Evolutionary conservation across 1,140 invertebrate species (phyloP).

Genomic region (Marisa cornuarietis): DNA sequence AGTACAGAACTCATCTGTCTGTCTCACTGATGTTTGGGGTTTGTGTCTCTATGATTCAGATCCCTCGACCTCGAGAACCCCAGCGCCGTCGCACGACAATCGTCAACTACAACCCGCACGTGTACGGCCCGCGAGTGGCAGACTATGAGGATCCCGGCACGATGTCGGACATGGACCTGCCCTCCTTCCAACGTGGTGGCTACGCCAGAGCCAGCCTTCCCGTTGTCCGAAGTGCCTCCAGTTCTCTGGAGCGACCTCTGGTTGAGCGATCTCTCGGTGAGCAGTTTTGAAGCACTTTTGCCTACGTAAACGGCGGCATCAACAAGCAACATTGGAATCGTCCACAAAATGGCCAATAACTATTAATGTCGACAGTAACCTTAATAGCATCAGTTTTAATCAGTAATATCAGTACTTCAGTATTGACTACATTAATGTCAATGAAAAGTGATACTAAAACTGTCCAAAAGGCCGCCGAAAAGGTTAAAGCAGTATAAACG

Average conservation of each 20-base stretch:
- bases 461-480: no score
- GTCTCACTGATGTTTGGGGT: neutral
- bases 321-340: no score
- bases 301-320: neutral
- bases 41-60: constrained; percentile 32
- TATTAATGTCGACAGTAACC: no score
- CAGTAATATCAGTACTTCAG: no score
- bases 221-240: constrained; percentile 92
- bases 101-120: constrained; percentile 48
- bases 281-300: neutral
- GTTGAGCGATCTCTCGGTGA: constrained; percentile 38
- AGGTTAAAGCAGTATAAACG: no score
- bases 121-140: constrained; percentile 29
- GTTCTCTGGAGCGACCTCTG: constrained; percentile 82
- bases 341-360: no score
- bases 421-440: no score
- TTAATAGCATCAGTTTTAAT: no score
- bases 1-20: neutral
- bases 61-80: constrained; percentile 44
- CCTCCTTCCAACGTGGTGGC: constrained; percentile 81
- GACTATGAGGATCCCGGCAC: constrained; percentile 93
- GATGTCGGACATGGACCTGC: constrained; percentile 96
- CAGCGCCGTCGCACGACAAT: constrained; percentile 47
- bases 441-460: no score
- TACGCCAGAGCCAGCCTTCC: constrained; percentile 92